Conservation (phyloP, 1,140 invertebrate genomes). For the Zeugodacus cucurbitae region DNA sequence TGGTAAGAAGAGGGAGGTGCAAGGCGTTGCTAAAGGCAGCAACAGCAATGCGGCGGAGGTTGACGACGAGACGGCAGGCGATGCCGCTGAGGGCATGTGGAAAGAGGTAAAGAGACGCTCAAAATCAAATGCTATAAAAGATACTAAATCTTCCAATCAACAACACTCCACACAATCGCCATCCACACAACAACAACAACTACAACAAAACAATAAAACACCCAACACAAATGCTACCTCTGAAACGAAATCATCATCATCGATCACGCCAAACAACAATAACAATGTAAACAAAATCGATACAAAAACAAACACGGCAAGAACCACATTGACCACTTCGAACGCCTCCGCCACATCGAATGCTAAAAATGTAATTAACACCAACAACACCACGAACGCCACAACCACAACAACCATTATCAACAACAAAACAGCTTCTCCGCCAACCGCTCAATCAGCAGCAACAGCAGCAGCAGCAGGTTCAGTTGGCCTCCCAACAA, state of each 20-base stretch:
- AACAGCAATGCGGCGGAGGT: background rate
- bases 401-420: constrained; percentile 49
- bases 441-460: constrained; percentile 36
- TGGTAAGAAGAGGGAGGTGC: constrained; percentile 38
- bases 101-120: constrained; percentile 71
- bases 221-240: constrained; percentile 49
- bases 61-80: constrained; percentile 43
- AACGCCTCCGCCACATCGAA: constrained; percentile 52
- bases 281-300: constrained; percentile 3
- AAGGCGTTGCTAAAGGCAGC: background rate
- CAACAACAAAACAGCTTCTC: constrained; percentile 46
- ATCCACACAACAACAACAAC: constrained; percentile 57
- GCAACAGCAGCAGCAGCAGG: constrained; percentile 45
- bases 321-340: constrained; percentile 45
- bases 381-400: constrained; percentile 47
- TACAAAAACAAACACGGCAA: constrained; percentile 39
- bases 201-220: constrained; percentile 48
- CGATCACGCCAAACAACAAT: constrained; percentile 38
- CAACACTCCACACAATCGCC: constrained; percentile 52
- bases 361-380: constrained; percentile 51
- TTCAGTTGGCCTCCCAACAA: constrained; percentile 57
- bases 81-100: constrained; percentile 59
- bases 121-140: constrained; percentile 67
- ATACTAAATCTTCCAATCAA: constrained; percentile 60
- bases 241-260: constrained; percentile 52